Evolutionary conservation across 2,113 vertebrate species (phyloP).

Genomic region (Chunga burmeisteri): DNA sequence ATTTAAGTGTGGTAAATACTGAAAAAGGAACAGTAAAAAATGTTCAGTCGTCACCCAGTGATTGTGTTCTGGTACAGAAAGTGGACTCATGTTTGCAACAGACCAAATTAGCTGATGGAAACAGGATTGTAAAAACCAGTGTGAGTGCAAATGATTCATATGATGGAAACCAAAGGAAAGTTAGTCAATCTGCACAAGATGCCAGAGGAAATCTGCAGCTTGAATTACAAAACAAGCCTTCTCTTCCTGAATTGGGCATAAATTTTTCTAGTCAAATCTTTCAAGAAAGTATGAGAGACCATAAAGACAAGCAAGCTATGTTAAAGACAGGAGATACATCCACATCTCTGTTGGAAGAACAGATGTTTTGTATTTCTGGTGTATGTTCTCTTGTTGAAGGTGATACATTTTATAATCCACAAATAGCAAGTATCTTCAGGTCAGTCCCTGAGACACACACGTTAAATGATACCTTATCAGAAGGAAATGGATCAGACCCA

Average conservation of each 20-base stretch:
- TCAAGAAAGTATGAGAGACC: background rate
- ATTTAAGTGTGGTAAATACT: background rate
- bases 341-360: background rate
- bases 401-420: slow-evolving; percentile 73
- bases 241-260: background rate
- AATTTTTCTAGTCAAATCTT: background rate
- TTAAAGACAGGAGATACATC: background rate
- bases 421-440: slow-evolving; percentile 77
- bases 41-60: background rate
- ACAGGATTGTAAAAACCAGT: background rate
- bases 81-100: background rate
- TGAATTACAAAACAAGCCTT: background rate
- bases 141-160: background rate
- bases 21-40: background rate
- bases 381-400: slow-evolving; percentile 81
- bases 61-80: background rate
- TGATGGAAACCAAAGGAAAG: background rate
- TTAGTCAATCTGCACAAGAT: background rate
- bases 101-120: background rate
- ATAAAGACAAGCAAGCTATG: background rate
- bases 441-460: background rate
- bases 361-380: slow-evolving; percentile 68
- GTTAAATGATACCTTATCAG: background rate
- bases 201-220: background rate
- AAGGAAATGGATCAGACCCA: background rate